Conservation (phyloP, 2,888 invertebrate species). For the Steinernema carpocapsae region DNA sequence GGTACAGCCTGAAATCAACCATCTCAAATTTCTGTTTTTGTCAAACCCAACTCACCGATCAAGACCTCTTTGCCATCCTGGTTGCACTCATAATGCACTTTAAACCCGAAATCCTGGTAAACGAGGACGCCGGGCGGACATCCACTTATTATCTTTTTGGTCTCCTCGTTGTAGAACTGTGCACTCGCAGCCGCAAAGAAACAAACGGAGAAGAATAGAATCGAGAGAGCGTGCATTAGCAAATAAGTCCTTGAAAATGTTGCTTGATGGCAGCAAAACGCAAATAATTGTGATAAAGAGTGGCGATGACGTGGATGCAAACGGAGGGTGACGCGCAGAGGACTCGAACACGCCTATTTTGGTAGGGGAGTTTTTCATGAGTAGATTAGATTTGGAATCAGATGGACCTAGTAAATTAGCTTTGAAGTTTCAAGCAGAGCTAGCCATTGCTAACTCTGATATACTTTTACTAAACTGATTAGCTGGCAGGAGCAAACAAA, state of each 20-base stretch:
- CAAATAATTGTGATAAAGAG: not conserved
- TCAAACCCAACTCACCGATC: not conserved
- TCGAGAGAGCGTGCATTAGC: not conserved
- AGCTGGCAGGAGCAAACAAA: too few species aligned
- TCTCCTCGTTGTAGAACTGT: not conserved
- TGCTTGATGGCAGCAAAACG: too few species aligned
- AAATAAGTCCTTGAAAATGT: not conserved
- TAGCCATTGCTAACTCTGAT: too few species aligned
- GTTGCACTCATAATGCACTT: constrained; percentile 21
- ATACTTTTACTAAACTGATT: too few species aligned
- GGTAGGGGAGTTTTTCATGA: too few species aligned
- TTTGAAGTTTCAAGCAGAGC: too few species aligned
- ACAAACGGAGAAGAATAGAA: not conserved
- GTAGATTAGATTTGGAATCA: too few species aligned
- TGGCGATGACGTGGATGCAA: not conserved
- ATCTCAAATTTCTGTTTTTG: too few species aligned
- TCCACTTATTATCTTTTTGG: not conserved
- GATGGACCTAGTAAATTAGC: too few species aligned
- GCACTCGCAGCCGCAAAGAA: not conserved
- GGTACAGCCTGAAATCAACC: constrained; percentile 1
- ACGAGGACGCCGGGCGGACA: constrained; percentile 10
- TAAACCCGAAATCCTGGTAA: constrained; percentile 5
- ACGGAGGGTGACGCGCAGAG: not conserved
- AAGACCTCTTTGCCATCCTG: constrained; percentile 3
- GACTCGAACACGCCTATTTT: too few species aligned